phyloP scores from a whole-genome alignment of 2,888 invertebrate genomes.

The Ophioninae sp. region DNA sequence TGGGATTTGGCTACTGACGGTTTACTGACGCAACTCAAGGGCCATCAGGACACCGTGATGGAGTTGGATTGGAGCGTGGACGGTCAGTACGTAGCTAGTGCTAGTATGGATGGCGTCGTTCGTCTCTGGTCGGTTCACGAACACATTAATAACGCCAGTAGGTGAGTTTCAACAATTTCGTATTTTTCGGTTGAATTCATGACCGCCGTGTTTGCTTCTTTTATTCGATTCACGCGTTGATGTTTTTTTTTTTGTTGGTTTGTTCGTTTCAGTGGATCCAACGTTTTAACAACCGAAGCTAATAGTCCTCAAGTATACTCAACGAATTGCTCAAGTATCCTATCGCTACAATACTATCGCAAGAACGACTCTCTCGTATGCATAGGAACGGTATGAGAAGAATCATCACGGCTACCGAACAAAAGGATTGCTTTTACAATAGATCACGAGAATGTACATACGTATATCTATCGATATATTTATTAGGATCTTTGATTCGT shows the following conservation, averaged over 20 bases:
- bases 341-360: conserved; percentile 77
- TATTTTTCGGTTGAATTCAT: conserved; percentile 4
- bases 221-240: conserved; percentile 15
- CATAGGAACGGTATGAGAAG: conserved; percentile 73
- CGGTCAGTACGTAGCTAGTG: conserved; percentile 79
- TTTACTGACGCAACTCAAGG: conserved; percentile 76
- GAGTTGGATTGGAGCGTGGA: conserved; percentile 79
- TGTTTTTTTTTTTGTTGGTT: conserved; percentile 46
- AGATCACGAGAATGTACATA: conserved; percentile 25
- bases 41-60: conserved; percentile 79
- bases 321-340: conserved; percentile 78
- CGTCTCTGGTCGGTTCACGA: conserved; percentile 77
- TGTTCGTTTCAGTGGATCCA: conserved; percentile 69
- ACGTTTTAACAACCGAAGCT: conserved; percentile 65
- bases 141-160: conserved; percentile 70
- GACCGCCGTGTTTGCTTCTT: conserved; percentile 1
- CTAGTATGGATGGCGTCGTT: conserved; percentile 77
- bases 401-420: conserved; percentile 8
- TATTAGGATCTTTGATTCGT: conserved; percentile 1
- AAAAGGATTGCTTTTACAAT: conserved; percentile 25
- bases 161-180: conserved; percentile 64
- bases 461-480: conserved; percentile 6
- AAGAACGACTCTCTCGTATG: conserved; percentile 78
- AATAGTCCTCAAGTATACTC: conserved; percentile 74
- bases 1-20: conserved; percentile 79